Conservation (phyloP, 2,888 invertebrate species). For the Drosophila histrio region DNA sequence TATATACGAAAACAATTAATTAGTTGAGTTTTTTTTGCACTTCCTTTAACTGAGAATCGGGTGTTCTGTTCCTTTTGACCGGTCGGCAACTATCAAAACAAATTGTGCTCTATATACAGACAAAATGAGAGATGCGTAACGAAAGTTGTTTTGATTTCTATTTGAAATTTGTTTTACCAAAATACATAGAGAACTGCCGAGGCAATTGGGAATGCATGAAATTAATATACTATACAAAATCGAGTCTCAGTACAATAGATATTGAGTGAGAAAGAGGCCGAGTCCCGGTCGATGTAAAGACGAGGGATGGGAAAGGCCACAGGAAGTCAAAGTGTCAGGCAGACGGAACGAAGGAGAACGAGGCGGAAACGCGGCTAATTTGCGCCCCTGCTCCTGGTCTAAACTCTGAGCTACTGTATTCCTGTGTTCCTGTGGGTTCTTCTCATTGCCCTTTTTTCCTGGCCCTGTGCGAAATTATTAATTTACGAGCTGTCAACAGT, state of each 20-base stretch:
- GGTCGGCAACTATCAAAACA: slow-evolving; percentile 65
- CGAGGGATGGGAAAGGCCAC: slow-evolving; percentile 63
- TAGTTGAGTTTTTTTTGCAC: neutral
- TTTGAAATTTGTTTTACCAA: slow-evolving; percentile 62
- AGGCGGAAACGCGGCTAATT: slow-evolving; percentile 78
- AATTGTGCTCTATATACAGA: slow-evolving; percentile 40
- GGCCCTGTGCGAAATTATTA: slow-evolving; percentile 71
- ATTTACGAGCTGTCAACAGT: slow-evolving; percentile 80
- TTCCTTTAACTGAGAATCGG: slow-evolving; percentile 1
- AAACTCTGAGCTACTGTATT: slow-evolving; percentile 26
- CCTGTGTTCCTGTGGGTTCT: slow-evolving; percentile 9
- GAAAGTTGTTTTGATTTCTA: slow-evolving; percentile 72
- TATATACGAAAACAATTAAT: slow-evolving; percentile 24
- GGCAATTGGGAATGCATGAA: slow-evolving; percentile 56
- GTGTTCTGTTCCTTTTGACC: slow-evolving; percentile 1
- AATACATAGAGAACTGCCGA: slow-evolving; percentile 24
- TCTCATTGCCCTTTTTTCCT: slow-evolving; percentile 13
- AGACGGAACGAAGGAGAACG: slow-evolving; percentile 22
- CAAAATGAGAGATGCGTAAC: slow-evolving; percentile 55
- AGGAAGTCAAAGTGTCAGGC: slow-evolving; percentile 77
- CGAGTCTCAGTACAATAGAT: neutral
- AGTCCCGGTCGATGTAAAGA: neutral
- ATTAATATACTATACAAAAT: slow-evolving; percentile 43
- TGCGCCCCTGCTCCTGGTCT: slow-evolving; percentile 30
- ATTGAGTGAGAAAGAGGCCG: slow-evolving; percentile 6